Percentiles rank a stretch among this genome's conserved stretches.
These are phyloP conservation scores for Zaprionus ornatus DNA, from an alignment of 1,140 invertebrate species.

Conservation along the genomic window DNA sequence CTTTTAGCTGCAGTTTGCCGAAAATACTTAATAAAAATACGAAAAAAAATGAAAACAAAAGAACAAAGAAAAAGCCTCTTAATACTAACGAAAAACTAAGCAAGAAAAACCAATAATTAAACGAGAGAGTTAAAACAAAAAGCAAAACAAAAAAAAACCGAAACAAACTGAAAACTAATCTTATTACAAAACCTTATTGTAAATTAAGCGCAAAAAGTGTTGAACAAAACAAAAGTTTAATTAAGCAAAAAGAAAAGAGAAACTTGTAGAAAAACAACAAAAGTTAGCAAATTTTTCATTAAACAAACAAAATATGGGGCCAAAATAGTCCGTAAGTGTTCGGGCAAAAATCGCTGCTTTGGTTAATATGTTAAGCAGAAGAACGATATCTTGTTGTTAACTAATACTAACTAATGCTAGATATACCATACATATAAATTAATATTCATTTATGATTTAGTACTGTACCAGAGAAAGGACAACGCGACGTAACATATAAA, in stretches of 20 bases:
- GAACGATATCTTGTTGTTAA: slow-evolving; percentile 45
- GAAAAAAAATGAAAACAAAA: slow-evolving; percentile 24
- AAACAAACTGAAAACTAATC: slow-evolving; percentile 45
- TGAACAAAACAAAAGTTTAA: slow-evolving; percentile 33
- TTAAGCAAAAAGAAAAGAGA: slow-evolving; percentile 21
- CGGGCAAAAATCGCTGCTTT: slow-evolving; percentile 82
- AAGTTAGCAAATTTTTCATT: slow-evolving; percentile 35
- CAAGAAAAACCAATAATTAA: slow-evolving; percentile 44
- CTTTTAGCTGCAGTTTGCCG: slow-evolving; percentile 69
- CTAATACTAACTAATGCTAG: slow-evolving; percentile 34
- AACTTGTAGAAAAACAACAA: slow-evolving; percentile 79
- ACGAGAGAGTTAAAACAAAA: slow-evolving; percentile 39
- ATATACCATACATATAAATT: slow-evolving; percentile 22
- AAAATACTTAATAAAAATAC: slow-evolving; percentile 34
- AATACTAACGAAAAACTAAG: slow-evolving; percentile 38
- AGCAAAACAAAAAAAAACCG: slow-evolving; percentile 31
- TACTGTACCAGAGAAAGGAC: slow-evolving; percentile 16
- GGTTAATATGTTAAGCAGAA: slow-evolving; percentile 62
- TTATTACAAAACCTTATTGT: slow-evolving; percentile 83
- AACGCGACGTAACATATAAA: slow-evolving; percentile 8
- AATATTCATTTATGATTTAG: slow-evolving; percentile 41
- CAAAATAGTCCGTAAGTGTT: slow-evolving; percentile 84
- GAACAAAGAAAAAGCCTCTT: slow-evolving; percentile 44
- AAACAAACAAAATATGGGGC: slow-evolving; percentile 61
- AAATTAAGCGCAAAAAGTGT: slow-evolving; percentile 73